Percentiles rank a stretch among this genome's conserved stretches.
phyloP scores from a whole-genome alignment of 2,888 invertebrate genomes.

The Heteropelma amictum region DNA sequence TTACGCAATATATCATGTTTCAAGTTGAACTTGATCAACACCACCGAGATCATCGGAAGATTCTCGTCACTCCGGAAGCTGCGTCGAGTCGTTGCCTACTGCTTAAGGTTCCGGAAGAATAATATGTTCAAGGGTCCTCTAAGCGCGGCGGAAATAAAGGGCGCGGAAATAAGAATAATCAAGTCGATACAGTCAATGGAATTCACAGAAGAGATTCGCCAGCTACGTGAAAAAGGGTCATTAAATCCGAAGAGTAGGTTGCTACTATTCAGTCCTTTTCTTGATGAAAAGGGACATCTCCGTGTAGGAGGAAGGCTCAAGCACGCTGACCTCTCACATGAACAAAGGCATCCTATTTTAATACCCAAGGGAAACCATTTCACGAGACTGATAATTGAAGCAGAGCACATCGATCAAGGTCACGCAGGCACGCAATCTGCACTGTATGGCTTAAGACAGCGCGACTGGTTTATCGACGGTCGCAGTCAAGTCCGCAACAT shows the following conservation, averaged over 20 bases:
- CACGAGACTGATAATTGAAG: constrained; percentile 29
- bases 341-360: constrained; percentile 20
- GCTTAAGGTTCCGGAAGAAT: neutral
- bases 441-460: constrained; percentile 8
- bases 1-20: too few relatives aligned
- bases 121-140: neutral
- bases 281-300: neutral
- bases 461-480: constrained; percentile 39
- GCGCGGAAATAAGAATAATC: neutral
- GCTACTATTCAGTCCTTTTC: constrained; percentile 10
- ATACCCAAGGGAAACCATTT: constrained; percentile 4
- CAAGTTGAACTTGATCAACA: too few relatives aligned
- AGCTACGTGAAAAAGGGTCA: neutral
- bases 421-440: constrained; percentile 38
- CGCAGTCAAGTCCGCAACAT: constrained; percentile 12
- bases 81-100: neutral
- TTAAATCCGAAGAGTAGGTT: neutral
- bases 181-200: neutral
- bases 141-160: neutral
- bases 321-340: constrained; percentile 20
- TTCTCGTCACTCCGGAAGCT: neutral
- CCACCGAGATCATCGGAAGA: neutral
- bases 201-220: constrained; percentile 1
- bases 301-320: constrained; percentile 16
- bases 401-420: constrained; percentile 17